Conservation (phyloP, 1,140 invertebrate species). For the Meloidogyne chitwoodi region DNA sequence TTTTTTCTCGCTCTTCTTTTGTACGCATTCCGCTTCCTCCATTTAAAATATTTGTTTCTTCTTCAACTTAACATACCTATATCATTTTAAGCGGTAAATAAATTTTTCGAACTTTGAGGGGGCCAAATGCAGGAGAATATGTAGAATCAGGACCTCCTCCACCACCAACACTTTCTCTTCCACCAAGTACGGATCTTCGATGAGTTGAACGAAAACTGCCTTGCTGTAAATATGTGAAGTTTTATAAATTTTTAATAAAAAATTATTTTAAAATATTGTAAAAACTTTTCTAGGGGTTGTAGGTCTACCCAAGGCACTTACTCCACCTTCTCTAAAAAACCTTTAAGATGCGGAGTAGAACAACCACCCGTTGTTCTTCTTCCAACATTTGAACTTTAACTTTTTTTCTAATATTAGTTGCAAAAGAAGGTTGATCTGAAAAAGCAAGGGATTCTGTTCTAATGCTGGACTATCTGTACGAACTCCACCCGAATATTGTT, state of each 20-base stretch:
- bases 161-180: slow-evolving; percentile 14
- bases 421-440: slow-evolving; percentile 54
- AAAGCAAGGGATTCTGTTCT: slow-evolving; percentile 54
- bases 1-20: neutral
- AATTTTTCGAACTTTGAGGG: slow-evolving; percentile 6
- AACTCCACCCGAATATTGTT: slow-evolving; percentile 5
- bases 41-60: neutral
- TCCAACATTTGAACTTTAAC: slow-evolving; percentile 42
- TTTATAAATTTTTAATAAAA: neutral
- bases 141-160: neutral
- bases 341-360: neutral
- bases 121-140: neutral
- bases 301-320: neutral
- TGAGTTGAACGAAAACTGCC: slow-evolving; percentile 5
- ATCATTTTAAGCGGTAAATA: neutral
- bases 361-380: neutral
- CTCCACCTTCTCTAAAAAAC: neutral
- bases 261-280: no score
- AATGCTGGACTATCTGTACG: slow-evolving; percentile 24
- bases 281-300: slow-evolving; percentile 36
- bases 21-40: neutral
- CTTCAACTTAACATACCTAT: neutral
- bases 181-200: slow-evolving; percentile 45
- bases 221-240: slow-evolving; percentile 3
- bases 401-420: slow-evolving; percentile 51